Evolutionary conservation across 2,797 vertebrate genomes (phyloP), one percentile per base, ranked within the genome.

Genomic region (Enteromius argenteus): DNA sequence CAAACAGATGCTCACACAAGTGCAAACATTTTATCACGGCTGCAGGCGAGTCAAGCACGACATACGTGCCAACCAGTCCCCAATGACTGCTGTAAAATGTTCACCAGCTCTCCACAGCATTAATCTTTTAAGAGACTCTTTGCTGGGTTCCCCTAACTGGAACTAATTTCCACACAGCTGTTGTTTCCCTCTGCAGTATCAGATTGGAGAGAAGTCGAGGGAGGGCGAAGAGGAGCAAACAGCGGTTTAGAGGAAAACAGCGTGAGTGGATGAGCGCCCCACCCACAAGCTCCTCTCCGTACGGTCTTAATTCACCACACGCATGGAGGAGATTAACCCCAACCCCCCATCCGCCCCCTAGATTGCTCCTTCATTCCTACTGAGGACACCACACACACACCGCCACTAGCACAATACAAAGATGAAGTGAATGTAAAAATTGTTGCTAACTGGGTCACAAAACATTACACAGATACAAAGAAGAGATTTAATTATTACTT

Each of bases 121-220:
- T 85, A 84, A 90, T 89, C 77, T 89, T 85, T 88, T 86, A 88
- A 88, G 80, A 89, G 80, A 32, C 39, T 84, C 60, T 82, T 67
- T 71, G 56, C 46, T 83, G 23, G 64, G 64, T 69, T 81, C 9
- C 27, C 35, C 58, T 60, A 42, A 87, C 87, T 82, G 80, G 53
- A 85, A 74, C 75, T 74, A 49, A 83, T 87, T 90, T 89, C 67
- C 62, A 86, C 77, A 46, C 60, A 83, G 81, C 76, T 85, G 74
- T 85, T 87, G 67, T 84, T 87, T 66, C 68, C 62, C 73, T 81
- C 76, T 71, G 58, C 37, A 4, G 39, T 79, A 78, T 66, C n/a
- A 15, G 39, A 58, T 80, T 68, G 64, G 68, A 72, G 58, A 56
- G 58, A 67, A 69, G 39, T 30, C 53, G 10, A 67, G 39, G 78